These are phyloP conservation scores for Elachura formosa DNA, from an alignment of 2,113 vertebrate species.

Conservation along the genomic window DNA sequence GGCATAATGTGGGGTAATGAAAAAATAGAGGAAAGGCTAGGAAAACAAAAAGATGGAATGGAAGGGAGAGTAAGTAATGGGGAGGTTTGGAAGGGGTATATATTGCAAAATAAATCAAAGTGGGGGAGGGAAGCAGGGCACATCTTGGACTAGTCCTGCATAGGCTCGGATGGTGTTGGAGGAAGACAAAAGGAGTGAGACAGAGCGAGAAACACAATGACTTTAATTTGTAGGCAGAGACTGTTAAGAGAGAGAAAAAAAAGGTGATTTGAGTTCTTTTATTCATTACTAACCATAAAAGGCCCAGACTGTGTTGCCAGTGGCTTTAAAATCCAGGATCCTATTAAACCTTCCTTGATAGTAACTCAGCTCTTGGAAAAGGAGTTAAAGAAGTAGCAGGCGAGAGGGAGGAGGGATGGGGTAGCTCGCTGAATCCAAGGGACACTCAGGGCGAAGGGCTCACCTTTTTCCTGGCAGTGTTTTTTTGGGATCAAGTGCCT, in stretches of 20 bases:
- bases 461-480: constrained; percentile 2
- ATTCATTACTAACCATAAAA: constrained; percentile 70
- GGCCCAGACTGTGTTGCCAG: constrained; percentile 53
- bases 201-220: constrained; percentile 8
- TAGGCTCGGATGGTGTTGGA: neutral
- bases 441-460: constrained; percentile 1
- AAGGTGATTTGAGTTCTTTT: constrained; percentile 65
- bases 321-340: constrained; percentile 70
- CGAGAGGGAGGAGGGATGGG: neutral
- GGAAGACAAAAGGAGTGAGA: constrained; percentile 11
- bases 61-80: neutral
- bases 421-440: constrained; percentile 22
- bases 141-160: neutral
- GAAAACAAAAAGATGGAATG: neutral
- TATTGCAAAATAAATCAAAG: neutral
- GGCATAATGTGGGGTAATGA: neutral
- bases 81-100: neutral
- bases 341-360: constrained; percentile 71
- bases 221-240: constrained; percentile 63
- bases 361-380: constrained; percentile 61
- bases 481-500: constrained; percentile 45
- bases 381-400: neutral
- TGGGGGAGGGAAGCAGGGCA: neutral
- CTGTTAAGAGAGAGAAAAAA: constrained; percentile 3
- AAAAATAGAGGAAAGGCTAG: neutral